Evolutionary conservation across 2,113 vertebrate genomes (phyloP), one percentile per base, ranked within the genome.

Genomic region (Tetrax tetrax): DNA sequence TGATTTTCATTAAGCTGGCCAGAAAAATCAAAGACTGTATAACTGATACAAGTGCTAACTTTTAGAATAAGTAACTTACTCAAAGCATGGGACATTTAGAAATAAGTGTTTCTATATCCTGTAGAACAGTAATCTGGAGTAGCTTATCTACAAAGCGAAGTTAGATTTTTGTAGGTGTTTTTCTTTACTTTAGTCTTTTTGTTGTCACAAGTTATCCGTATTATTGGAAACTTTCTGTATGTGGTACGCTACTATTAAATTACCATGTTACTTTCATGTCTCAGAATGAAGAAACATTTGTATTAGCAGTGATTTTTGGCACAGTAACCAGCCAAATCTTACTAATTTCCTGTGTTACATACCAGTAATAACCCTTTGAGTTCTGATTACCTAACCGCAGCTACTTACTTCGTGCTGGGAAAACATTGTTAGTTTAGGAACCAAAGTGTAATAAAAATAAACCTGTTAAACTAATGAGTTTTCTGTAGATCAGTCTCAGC

Each of bases 261-360:
- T 61, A 28, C 16, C 0, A 0, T 33, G 45, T 33, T 75, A 23
- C 35, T 89, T 83, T 45, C 22, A 3, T 63, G 25, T 29, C 68
- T 43, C 18, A 37, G 60, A 65, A 78, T 29, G 60, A 87, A 94
- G 79, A 89, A 90, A 70, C 31, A 35, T 56, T 64, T 82, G 18
- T 79, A 57, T 80, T 61, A 95, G 70, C 75, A 69, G 48, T 56
- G n/a, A 51, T 53, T 93, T 86, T 83, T 90, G 74, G 90, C 81
- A 93, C 38, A 64, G 33, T 53, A 80, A 83, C 71, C 12, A 54
- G 29, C 48, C 47, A 86, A 86, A 93, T 69, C 82, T 80, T 66
- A 72, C 25, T 95, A 31, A 92, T 89, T 95, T 95, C 95, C 95
- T 94, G 94, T 96, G 91, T 64, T 86, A 56, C 72, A 57, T 74